Evolutionary conservation across 1,140 invertebrate genomes (phyloP).

Genomic region (Diuraphis noxia): DNA sequence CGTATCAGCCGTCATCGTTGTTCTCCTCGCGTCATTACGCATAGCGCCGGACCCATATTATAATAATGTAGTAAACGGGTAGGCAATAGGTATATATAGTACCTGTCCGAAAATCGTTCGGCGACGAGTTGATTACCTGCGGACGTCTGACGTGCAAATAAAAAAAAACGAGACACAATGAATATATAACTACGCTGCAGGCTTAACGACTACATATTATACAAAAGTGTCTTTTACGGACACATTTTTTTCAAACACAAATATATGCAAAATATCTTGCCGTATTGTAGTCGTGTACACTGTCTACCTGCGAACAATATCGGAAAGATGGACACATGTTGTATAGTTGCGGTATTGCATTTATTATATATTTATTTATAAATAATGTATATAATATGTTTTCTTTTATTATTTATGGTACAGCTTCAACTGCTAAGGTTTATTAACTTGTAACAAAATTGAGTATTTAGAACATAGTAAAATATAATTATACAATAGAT

Average conservation of each 20-base stretch:
- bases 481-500: too few relatives aligned
- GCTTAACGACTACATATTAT: not conserved
- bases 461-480: too few relatives aligned
- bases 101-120: not conserved
- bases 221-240: not conserved
- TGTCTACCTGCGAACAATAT: not conserved
- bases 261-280: not conserved
- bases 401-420: too few relatives aligned
- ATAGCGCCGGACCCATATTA: not conserved
- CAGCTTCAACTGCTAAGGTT: too few relatives aligned
- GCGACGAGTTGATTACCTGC: not conserved
- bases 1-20: not conserved
- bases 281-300: not conserved
- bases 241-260: not conserved
- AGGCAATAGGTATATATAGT: too few relatives aligned
- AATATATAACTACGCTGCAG: not conserved
- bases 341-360: too few relatives aligned
- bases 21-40: not conserved
- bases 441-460: too few relatives aligned
- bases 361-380: too few relatives aligned
- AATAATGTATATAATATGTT: too few relatives aligned
- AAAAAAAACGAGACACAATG: not conserved
- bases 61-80: not conserved
- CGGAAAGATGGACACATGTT: too few relatives aligned
- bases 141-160: not conserved